A percentile compares a stretch with the other conserved stretches of the same genome.
Evolutionary conservation across 2,113 vertebrate species (phyloP).

Genomic region (Tiliqua scincoides): DNA sequence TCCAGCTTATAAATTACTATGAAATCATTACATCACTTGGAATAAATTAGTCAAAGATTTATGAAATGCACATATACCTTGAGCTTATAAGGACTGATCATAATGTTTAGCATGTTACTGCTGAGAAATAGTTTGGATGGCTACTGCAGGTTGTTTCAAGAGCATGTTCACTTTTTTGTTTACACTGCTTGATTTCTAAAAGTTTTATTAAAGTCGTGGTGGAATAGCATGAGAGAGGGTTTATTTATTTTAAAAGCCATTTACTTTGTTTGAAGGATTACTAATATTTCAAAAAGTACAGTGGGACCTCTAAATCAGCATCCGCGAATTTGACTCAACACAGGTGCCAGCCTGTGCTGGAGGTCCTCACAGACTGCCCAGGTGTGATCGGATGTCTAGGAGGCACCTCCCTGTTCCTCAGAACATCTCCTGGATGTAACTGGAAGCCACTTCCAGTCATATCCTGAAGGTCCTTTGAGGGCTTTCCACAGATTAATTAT

Average conservation of each 20-base stretch:
- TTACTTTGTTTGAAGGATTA: constrained; percentile 43
- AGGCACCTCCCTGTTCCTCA: no score
- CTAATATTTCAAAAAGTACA: constrained; percentile 55
- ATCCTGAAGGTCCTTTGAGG: no score
- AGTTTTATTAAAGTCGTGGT: constrained; percentile 22
- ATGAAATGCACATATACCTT: constrained; percentile 15
- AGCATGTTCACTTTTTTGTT: constrained; percentile 57
- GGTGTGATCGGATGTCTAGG: no score
- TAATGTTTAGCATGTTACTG: constrained; percentile 22
- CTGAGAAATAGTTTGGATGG: constrained; percentile 73
- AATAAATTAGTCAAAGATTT: not conserved
- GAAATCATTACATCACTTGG: not conserved
- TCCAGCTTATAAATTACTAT: not conserved
- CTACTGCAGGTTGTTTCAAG: constrained; percentile 48
- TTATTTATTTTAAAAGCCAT: constrained; percentile 22
- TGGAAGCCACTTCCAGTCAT: no score
- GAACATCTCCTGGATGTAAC: no score
- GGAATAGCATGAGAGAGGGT: not conserved
- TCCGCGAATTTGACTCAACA: no score
- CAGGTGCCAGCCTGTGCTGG: no score
- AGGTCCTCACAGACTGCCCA: no score
- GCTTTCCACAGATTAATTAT: no score
- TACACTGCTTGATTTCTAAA: constrained; percentile 12
- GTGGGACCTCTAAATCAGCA: no score
- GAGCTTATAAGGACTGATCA: not conserved